Percentiles rank a stretch among this genome's conserved stretches.
Evolutionary conservation across 2,113 vertebrate species (phyloP).

Genomic region (Aramus guarauna): DNA sequence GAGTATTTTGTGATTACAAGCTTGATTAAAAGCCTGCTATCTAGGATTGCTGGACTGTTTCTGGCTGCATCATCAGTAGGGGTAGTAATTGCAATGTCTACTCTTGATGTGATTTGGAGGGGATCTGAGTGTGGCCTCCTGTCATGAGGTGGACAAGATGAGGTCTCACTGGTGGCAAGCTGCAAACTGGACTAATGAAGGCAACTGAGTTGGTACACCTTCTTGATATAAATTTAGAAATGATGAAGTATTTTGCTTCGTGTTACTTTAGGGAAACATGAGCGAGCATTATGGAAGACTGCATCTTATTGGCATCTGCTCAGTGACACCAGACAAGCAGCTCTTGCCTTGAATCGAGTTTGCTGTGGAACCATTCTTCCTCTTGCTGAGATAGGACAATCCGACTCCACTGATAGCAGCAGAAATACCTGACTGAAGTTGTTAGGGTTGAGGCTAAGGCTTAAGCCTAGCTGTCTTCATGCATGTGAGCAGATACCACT

Average conservation of each 20-base stretch:
- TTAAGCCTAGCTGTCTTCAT: background rate
- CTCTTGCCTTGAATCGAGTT: background rate
- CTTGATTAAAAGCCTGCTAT: background rate
- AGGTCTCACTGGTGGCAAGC: background rate
- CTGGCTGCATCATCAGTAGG: background rate
- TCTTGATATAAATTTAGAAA: background rate
- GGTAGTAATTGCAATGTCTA: background rate
- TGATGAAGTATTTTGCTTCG: background rate
- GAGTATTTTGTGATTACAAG: background rate
- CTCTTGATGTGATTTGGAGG: background rate
- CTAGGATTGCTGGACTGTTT: background rate
- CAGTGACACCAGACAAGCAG: background rate
- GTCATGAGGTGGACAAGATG: background rate
- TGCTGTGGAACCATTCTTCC: background rate
- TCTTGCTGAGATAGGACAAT: background rate
- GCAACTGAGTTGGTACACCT: background rate
- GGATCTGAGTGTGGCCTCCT: background rate
- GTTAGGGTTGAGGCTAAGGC: background rate
- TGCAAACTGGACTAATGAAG: background rate
- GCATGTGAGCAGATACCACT: background rate
- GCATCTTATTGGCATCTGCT: background rate
- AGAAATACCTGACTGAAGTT: background rate
- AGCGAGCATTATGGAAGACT: background rate
- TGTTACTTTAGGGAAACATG: background rate
- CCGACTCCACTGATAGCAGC: background rate